Percentiles rank a stretch among this genome's conserved stretches.
Conservation (phyloP, 1,140 invertebrate genomes). For the Aphelenchoides avenae region DNA sequence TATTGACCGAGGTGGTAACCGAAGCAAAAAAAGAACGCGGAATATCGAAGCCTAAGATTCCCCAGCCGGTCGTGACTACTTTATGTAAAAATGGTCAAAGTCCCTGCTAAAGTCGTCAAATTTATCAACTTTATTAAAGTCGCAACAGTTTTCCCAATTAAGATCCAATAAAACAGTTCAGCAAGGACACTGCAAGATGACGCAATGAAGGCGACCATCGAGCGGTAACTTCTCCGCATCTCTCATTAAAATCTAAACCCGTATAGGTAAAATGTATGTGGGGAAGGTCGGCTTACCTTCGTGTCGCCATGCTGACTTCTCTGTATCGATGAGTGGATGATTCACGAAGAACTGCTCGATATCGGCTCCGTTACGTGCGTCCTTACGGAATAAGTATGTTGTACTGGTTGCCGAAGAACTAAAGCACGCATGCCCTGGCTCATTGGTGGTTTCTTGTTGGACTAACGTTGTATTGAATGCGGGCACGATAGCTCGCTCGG, state of each 20-base stretch:
- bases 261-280: neutral
- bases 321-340: conserved; percentile 72
- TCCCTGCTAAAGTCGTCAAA: too few species aligned
- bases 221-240: conserved; percentile 88
- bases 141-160: too few species aligned
- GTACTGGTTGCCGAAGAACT: conserved; percentile 84
- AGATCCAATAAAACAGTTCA: too few species aligned
- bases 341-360: conserved; percentile 46
- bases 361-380: conserved; percentile 64
- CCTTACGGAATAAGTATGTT: conserved; percentile 83
- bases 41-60: too few species aligned
- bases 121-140: too few species aligned
- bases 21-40: too few species aligned
- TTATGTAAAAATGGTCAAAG: too few species aligned
- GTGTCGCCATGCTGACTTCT: conserved; percentile 84
- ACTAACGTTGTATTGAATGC: conserved; percentile 75
- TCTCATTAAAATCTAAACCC: conserved; percentile 73
- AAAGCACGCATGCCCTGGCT: conserved; percentile 2
- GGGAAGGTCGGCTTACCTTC: conserved; percentile 66
- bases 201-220: conserved; percentile 80
- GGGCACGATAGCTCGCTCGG: conserved; percentile 88
- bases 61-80: too few species aligned
- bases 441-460: too few species aligned
- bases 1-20: too few species aligned
- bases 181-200: conserved; percentile 80